Evolutionary conservation across 2,113 vertebrate species (phyloP), one percentile per base, ranked within the genome.

Genomic region (Falcunculus frontatus): DNA sequence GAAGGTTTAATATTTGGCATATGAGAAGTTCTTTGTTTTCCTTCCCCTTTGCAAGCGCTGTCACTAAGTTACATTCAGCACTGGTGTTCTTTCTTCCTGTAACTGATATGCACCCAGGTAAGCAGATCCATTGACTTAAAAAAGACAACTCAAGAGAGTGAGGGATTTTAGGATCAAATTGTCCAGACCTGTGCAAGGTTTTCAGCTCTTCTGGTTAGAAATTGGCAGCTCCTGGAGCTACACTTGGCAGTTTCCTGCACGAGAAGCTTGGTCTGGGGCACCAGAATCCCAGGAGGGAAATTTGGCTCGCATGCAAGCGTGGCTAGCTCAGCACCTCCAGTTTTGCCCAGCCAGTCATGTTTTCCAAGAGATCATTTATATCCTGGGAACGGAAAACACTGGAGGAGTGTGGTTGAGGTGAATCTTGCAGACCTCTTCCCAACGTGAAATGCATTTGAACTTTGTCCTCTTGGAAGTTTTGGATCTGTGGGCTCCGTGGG

Each of bases 1-100:
- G 65, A 81, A 84, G 63, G 57, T 84, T 96, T 92, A 69, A 49
- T 95, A 89, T 72, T 89, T 87, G 91, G 69, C 46, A 56, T 21
- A 60, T 44, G 84, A 92, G 56, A 57, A 78, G 37, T 53, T 63
- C 72, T 79, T 79, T 80, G 70, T 88, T 94, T 88, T 60, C 79
- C 72, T 86, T 84, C 25, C 85, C 74, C 32, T 77, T 68, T 86
- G 76, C 62, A 75, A 67, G 33, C 0, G 0, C 80, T 90, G 68
- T 52, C 75, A 64, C 60, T 72, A 50, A 69, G 68, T 84, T 84
- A 60, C 50, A 35, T 55, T 91, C 53, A 84, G 70, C 56, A 27
- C 10, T 89, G 90, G 44, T 84, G 21, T 77, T 81, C 50, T 57
- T 80, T 80, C 68, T 83, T 84, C 35, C 39, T 91, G 85, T 90